phyloP scores from a whole-genome alignment of 2,797 vertebrate species.

The Chiloscyllium punctatum region DNA sequence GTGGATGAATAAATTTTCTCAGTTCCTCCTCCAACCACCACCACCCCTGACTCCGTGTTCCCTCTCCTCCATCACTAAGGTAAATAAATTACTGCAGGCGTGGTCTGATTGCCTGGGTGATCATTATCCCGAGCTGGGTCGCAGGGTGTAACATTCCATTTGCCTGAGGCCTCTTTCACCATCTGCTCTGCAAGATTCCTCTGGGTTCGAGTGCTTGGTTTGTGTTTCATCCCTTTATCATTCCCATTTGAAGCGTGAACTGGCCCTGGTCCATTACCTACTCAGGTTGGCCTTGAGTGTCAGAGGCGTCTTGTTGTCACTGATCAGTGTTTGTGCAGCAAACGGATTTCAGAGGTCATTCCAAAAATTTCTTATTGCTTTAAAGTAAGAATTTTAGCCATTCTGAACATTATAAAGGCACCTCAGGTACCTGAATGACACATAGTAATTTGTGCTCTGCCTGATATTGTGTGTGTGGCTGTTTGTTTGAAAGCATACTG shows the following conservation, averaged over 20 bases:
- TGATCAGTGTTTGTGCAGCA: too few relatives aligned
- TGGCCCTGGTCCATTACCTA: not conserved
- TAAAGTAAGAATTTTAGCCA: not conserved
- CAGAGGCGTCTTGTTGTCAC: not conserved
- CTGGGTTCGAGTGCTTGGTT: conserved; percentile 39
- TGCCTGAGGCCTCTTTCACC: conserved; percentile 56
- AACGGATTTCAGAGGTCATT: not conserved
- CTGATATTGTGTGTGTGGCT: not conserved
- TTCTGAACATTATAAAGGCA: not conserved
- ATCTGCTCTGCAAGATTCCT: conserved; percentile 65
- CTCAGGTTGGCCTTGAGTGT: not conserved
- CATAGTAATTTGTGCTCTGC: not conserved
- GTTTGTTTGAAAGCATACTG: not conserved
- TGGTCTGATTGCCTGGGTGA: not conserved
- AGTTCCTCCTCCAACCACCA: not conserved
- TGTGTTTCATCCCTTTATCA: conserved; percentile 29
- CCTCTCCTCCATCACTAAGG: not conserved
- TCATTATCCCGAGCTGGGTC: conserved; percentile 53
- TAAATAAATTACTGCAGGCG: conserved; percentile 1
- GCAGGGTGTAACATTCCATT: conserved; percentile 73
- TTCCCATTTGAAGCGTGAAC: conserved; percentile 30
- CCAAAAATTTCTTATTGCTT: not conserved
- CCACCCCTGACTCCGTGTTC: not conserved
- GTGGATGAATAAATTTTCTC: too few relatives aligned
- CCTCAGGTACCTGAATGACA: not conserved